Base-by-base conservation (phyloP, 2,888 invertebrate species). In the Drosophila barbarae region DNA sequence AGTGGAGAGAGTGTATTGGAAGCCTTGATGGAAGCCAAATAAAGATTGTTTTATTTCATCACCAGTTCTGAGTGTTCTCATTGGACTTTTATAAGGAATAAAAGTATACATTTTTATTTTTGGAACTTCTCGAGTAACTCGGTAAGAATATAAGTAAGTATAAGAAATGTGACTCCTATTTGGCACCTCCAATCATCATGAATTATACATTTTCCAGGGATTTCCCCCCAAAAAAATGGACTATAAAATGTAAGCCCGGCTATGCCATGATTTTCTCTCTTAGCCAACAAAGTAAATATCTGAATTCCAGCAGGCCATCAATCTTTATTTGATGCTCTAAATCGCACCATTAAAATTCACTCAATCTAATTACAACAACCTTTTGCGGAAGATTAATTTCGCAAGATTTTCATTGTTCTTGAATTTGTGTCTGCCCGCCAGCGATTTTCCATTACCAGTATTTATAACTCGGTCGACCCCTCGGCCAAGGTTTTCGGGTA, bases 21-120 rank as follows among this genome's bases (percentile, higher is more conserved):
- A 42, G 30, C 23, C 44, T 41, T 47, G 34, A 53, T 54, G 26
- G 8, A 46, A 77, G 84, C 84, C 77, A 71, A 78, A 80, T 80
- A 70, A 72, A 72, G 41, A 44, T 59, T 72, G 52, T 59, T 68
- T 68, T 68, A 68, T 60, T 68, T 69, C 60, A 60, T 69, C 69
- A 60, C 41, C 49, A 26, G 3, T 2, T 1, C 3, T n/a, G 2
- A 12, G 26, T 12, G 2, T 10, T 35, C 30, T 39, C 21, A 21
- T 15, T 13, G 6, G 1, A n/a, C 12, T 18, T 12, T 15, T 36
- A 10, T 4, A 39, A 5, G 3, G 6, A 39, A 38, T 15, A 15
- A 9, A n/a, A 2, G 2, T 18, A 36, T 2, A 21, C 13, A n/a
- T 30, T 12, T 2, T n/a, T 4, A 18, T 10, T 1, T 21, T n/a